These are phyloP conservation scores for Glaucomys volans DNA, from an alignment of 2,113 vertebrate species.

Conservation along the genomic window DNA sequence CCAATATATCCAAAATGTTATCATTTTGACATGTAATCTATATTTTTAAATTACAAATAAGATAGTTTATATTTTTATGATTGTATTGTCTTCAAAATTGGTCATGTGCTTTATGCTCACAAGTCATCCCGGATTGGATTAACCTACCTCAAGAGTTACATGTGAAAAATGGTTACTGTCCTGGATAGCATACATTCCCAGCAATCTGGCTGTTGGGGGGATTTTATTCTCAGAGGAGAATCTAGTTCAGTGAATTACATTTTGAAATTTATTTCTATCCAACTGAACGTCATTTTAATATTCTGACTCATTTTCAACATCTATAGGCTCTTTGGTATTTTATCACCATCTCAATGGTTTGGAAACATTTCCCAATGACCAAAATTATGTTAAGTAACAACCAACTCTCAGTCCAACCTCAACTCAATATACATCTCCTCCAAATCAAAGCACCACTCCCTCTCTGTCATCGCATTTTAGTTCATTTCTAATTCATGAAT, in stretches of 20 bases:
- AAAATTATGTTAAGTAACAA: constrained; percentile 36
- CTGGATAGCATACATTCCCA: fast-evolving
- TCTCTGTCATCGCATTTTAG: not conserved
- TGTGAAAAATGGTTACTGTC: fast-evolving
- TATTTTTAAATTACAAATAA: constrained; percentile 7
- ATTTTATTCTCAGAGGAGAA: constrained; percentile 7
- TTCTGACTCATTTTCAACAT: constrained; percentile 41
- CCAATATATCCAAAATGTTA: not conserved
- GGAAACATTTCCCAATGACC: constrained; percentile 12
- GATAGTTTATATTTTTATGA: not conserved
- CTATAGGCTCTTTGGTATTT: constrained; percentile 47
- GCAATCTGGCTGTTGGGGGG: not conserved
- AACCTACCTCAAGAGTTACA: not conserved
- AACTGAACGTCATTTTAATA: constrained; percentile 59
- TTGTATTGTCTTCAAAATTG: not conserved
- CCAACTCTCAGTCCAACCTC: not conserved
- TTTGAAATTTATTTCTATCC: constrained; percentile 40
- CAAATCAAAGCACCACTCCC: not conserved
- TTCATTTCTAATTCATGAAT: not conserved
- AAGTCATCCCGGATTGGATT: not conserved
- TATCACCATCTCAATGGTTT: constrained; percentile 32
- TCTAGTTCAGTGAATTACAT: constrained; percentile 36
- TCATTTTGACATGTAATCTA: not conserved
- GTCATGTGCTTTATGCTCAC: not conserved
- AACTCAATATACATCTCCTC: not conserved